These are phyloP conservation scores for Columba janthina DNA, from an alignment of 2,113 vertebrate genomes.

Conservation along the genomic window DNA sequence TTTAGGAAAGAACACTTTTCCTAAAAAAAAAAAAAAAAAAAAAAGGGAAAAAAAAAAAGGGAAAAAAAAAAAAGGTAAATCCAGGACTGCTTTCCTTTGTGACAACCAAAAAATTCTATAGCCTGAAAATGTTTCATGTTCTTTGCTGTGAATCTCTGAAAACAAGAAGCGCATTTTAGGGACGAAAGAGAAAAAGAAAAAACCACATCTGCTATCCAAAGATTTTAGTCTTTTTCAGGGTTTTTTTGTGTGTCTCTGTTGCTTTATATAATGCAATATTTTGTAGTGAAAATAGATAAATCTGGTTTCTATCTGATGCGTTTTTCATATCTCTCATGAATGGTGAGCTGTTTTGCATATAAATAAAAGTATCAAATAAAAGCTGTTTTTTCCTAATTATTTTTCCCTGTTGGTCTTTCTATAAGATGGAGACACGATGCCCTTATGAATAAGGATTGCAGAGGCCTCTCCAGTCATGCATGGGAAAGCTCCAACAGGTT, in stretches of 20 bases:
- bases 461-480: accelerated
- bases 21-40: slow-evolving; percentile 55
- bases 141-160: slow-evolving; percentile 87
- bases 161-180: slow-evolving; percentile 86
- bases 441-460: not conserved
- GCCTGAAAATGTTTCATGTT: slow-evolving; percentile 82
- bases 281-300: slow-evolving; percentile 96
- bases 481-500: slow-evolving; percentile 51
- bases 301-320: slow-evolving; percentile 94
- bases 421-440: not conserved
- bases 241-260: slow-evolving; percentile 92
- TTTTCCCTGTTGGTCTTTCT: slow-evolving; percentile 34
- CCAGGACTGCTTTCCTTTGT: slow-evolving; percentile 85
- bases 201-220: slow-evolving; percentile 95
- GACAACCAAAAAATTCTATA: slow-evolving; percentile 89
- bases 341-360: slow-evolving; percentile 93
- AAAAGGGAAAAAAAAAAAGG: not conserved
- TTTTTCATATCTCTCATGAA: slow-evolving; percentile 93
- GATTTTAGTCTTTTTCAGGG: slow-evolving; percentile 97
- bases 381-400: slow-evolving; percentile 72
- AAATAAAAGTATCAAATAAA: slow-evolving; percentile 86
- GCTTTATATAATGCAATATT: slow-evolving; percentile 96
- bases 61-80: slow-evolving; percentile 51
- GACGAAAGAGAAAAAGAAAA: slow-evolving; percentile 67
- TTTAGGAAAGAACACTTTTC: slow-evolving; percentile 77